A percentile compares a stretch with the other conserved stretches of the same genome.
These are phyloP conservation scores for Pseudochirops corinnae DNA, from an alignment of 2,797 vertebrate species.

Conservation along the genomic window DNA sequence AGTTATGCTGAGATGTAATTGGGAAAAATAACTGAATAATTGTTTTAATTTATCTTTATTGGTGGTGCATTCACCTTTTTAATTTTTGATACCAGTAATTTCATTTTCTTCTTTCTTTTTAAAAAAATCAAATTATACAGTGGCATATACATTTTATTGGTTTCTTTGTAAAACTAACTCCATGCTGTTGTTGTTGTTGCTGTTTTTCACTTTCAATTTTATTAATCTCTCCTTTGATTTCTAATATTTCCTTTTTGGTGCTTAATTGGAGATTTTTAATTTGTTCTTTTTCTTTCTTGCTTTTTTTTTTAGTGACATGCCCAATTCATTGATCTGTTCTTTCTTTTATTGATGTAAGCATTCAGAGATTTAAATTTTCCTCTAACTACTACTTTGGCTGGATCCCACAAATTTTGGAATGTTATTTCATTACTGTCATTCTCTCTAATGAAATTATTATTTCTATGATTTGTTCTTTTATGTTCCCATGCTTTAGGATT, in stretches of 20 bases:
- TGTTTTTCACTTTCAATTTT: neutral
- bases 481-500: too few species aligned
- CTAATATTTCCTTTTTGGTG: neutral
- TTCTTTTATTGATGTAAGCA: too few species aligned
- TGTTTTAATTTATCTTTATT: neutral
- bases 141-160: neutral
- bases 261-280: neutral
- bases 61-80: neutral
- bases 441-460: too few species aligned
- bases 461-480: too few species aligned
- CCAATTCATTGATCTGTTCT: too few species aligned
- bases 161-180: neutral
- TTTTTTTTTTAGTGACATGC: too few species aligned
- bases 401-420: too few species aligned
- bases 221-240: neutral
- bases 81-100: neutral
- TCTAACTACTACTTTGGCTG: too few species aligned
- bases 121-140: neutral
- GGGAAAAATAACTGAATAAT: neutral
- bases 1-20: neutral
- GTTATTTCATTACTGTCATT: too few species aligned
- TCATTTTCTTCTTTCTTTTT: neutral
- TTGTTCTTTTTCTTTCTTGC: neutral
- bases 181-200: neutral
- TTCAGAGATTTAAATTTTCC: too few species aligned